Conservation (phyloP, 2,797 vertebrate species). For the Myotis vivesi region DNA sequence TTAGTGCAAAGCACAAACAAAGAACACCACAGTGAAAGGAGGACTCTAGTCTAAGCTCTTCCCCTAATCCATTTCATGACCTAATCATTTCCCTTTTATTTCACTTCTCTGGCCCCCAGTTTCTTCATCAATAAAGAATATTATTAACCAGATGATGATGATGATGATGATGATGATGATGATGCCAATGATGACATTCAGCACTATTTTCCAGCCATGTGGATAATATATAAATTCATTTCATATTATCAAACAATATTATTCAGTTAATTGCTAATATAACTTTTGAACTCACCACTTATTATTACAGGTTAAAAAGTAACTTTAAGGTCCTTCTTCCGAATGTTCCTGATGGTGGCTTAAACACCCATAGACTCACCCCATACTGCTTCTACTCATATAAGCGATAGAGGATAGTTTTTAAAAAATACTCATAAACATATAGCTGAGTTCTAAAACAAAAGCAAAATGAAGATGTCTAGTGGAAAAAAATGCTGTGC, state of each 20-base stretch:
- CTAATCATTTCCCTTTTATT: not conserved
- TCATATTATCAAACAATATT: not conserved
- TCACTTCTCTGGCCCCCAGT: not conserved
- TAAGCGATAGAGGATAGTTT: not conserved
- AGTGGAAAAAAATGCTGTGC: not conserved
- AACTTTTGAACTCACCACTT: not conserved
- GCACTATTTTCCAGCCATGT: not conserved
- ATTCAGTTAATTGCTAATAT: not conserved
- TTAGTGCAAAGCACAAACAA: not conserved
- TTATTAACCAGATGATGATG: not conserved
- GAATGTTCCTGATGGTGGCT: not conserved
- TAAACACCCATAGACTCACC: not conserved
- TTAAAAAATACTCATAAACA: not conserved
- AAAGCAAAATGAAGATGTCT: not conserved
- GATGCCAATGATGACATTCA: not conserved
- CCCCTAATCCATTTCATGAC: not conserved
- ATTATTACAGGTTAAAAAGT: constrained; percentile 18
- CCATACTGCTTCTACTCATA: not conserved
- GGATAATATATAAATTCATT: not conserved
- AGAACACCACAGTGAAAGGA: not conserved
- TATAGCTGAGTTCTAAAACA: not conserved
- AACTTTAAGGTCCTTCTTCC: not conserved
- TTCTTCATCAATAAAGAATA: not conserved
- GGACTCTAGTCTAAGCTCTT: not conserved
- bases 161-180: not conserved